These are phyloP conservation scores for Apamea epomidion DNA, from an alignment of 2,888 invertebrate species.

Conservation along the genomic window DNA sequence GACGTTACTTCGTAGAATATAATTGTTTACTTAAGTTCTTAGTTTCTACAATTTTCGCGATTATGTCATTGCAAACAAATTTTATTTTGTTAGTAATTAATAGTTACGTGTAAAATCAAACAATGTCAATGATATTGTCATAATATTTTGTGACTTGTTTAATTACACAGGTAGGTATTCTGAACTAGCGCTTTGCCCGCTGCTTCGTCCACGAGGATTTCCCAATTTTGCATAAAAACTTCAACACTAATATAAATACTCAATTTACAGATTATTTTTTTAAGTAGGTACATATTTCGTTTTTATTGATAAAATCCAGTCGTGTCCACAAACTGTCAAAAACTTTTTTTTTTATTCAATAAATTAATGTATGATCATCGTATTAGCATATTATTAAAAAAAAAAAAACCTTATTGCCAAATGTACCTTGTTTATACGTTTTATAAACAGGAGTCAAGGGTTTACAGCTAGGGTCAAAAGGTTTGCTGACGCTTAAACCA, in stretches of 20 bases:
- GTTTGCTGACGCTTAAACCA: too few relatives aligned
- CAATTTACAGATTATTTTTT: too few relatives aligned
- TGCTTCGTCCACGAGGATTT: neutral
- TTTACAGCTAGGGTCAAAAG: too few relatives aligned
- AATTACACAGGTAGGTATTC: neutral
- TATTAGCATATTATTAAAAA: too few relatives aligned
- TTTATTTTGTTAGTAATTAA: neutral
- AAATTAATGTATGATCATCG: too few relatives aligned
- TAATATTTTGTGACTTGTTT: neutral
- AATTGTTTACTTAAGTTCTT: neutral
- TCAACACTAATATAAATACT: neutral
- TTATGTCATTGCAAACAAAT: neutral
- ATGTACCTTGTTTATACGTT: too few relatives aligned
- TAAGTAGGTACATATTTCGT: too few relatives aligned
- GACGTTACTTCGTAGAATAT: neutral
- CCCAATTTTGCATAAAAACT: neutral
- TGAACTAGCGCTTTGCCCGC: neutral
- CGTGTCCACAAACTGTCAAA: too few relatives aligned
- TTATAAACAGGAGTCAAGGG: too few relatives aligned
- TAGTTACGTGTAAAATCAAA: neutral
- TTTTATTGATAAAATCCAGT: too few relatives aligned
- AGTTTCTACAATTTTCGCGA: neutral
- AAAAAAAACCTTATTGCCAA: too few relatives aligned
- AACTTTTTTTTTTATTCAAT: too few relatives aligned
- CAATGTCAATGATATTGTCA: neutral